Evolutionary conservation across 2,888 invertebrate species (phyloP).

Genomic region (Lysandra coridon): DNA sequence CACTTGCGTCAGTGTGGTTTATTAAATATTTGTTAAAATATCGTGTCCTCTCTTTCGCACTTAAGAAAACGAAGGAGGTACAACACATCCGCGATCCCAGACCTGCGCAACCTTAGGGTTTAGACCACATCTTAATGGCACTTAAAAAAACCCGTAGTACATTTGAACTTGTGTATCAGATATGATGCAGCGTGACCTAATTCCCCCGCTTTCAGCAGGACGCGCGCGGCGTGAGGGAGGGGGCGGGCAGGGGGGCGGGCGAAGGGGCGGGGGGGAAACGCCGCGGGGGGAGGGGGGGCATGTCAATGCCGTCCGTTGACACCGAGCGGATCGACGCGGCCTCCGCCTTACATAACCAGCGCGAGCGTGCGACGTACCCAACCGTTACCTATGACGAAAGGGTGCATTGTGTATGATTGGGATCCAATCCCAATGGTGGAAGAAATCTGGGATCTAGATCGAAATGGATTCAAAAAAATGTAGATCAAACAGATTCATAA

Average conservation of each 20-base stretch:
- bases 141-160: background rate
- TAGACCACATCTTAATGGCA: background rate
- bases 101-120: background rate
- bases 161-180: slow-evolving; percentile 42
- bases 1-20: background rate
- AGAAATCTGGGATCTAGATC: background rate
- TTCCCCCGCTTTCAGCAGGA: slow-evolving; percentile 79
- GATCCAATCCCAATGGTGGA: background rate
- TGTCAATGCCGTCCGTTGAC: slow-evolving; percentile 81
- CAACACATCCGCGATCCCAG: background rate
- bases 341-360: slow-evolving; percentile 79
- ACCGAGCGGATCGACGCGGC: slow-evolving; percentile 75
- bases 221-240: slow-evolving; percentile 48
- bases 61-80: background rate
- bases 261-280: slow-evolving; percentile 48
- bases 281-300: slow-evolving; percentile 58
- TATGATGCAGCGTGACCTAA: slow-evolving; percentile 75
- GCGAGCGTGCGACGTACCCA: slow-evolving; percentile 69
- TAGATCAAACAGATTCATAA: no score
- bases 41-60: background rate
- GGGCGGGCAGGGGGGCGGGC: slow-evolving; percentile 68
- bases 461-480: no score
- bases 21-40: background rate
- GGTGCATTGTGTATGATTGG: slow-evolving; percentile 23
- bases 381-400: slow-evolving; percentile 36